A percentile compares a stretch with the other conserved stretches of the same genome.
These are phyloP conservation scores for Macrobrachium rosenbergii DNA, from an alignment of 1,140 invertebrate species.

Conservation along the genomic window DNA sequence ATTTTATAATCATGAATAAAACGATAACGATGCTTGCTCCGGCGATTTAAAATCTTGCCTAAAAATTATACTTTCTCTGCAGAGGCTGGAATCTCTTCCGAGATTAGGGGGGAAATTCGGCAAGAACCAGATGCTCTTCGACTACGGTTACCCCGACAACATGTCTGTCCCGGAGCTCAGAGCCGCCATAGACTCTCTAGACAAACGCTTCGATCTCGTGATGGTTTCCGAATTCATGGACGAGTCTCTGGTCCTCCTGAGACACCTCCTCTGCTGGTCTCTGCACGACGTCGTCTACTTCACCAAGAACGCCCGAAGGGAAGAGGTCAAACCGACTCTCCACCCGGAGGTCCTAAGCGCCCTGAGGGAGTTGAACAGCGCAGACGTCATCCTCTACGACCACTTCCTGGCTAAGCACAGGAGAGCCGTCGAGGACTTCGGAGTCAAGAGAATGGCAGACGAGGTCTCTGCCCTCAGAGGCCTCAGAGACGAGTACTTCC, in stretches of 20 bases:
- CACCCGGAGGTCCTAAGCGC: constrained; percentile 29
- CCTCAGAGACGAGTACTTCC: constrained; percentile 38
- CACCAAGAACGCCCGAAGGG: constrained; percentile 68
- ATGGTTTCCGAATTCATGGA: constrained; percentile 74
- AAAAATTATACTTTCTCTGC: constrained; percentile 30
- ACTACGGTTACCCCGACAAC: constrained; percentile 69
- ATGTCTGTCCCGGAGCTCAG: constrained; percentile 31
- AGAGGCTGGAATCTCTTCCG: constrained; percentile 14
- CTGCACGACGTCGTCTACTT: constrained; percentile 71
- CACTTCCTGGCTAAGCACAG: constrained; percentile 53
- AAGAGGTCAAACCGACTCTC: constrained; percentile 52
- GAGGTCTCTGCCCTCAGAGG: constrained; percentile 20
- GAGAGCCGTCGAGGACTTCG: constrained; percentile 26
- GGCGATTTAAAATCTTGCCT: background rate
- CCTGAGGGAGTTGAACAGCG: constrained; percentile 52
- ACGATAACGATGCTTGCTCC: background rate
- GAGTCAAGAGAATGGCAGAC: constrained; percentile 19
- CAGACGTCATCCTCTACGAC: constrained; percentile 63
- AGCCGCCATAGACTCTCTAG: constrained; percentile 26
- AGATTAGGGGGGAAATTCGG: constrained; percentile 65
- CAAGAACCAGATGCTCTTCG: constrained; percentile 71
- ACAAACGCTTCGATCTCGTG: constrained; percentile 72
- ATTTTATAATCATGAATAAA: too few relatives aligned
- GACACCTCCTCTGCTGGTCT: constrained; percentile 72
- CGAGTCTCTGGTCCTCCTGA: constrained; percentile 73